Percentiles rank a stretch among this genome's conserved stretches.
phyloP scores from a whole-genome alignment of 2,797 vertebrate genomes.

The Phaenicophaeus curvirostris region DNA sequence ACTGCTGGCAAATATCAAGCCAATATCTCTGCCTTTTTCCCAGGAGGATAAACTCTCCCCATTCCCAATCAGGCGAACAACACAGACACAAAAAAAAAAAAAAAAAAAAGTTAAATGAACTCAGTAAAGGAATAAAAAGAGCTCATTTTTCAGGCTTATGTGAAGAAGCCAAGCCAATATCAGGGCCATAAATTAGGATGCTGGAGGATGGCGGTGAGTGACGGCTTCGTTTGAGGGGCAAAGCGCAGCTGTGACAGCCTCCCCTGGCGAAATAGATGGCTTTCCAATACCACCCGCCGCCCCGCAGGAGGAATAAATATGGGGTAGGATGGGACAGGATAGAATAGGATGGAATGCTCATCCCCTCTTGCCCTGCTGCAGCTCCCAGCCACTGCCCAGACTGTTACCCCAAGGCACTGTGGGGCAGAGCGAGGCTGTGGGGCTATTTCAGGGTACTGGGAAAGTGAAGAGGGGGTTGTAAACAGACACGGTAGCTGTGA shows the following conservation, averaged over 20 bases:
- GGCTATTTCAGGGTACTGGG: not conserved
- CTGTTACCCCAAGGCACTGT: accelerated
- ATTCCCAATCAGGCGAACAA: not conserved
- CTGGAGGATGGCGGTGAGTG: constrained; percentile 29
- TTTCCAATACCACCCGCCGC: constrained; percentile 33
- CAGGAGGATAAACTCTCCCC: constrained; percentile 19
- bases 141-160: constrained; percentile 70
- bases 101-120: constrained; percentile 46
- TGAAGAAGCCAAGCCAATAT: constrained; percentile 57
- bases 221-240: constrained; percentile 24
- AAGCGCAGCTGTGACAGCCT: not conserved
- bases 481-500: not conserved
- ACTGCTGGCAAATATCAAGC: accelerated
- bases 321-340: not conserved
- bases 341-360: not conserved
- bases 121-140: constrained; percentile 64
- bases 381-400: accelerated
- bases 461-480: not conserved
- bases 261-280: constrained; percentile 28
- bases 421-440: not conserved
- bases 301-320: not conserved
- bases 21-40: constrained; percentile 11
- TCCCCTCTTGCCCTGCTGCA: not conserved
- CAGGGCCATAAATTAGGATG: constrained; percentile 69
- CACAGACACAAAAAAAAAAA: not conserved